These are phyloP conservation scores for Schizopygopsis malacanthus DNA, from an alignment of 2,797 vertebrate genomes.

Conservation along the genomic window DNA sequence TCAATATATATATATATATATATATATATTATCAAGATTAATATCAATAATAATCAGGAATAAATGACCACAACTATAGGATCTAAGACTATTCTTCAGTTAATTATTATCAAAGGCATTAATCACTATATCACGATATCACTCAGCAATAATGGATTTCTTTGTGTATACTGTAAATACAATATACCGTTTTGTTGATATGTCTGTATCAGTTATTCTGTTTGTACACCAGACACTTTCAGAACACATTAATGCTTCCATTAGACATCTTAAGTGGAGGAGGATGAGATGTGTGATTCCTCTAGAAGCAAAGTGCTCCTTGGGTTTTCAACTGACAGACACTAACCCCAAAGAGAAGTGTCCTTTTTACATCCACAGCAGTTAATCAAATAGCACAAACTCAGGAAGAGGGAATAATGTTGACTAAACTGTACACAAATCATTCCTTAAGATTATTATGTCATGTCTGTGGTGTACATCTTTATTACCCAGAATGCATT, in stretches of 20 bases:
- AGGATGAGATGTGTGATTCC: conserved; percentile 7
- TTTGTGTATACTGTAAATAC: neutral
- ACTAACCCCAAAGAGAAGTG: conserved; percentile 24
- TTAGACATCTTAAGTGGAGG: neutral
- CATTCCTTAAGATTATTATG: conserved; percentile 5
- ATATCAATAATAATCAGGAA: neutral
- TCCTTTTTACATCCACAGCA: conserved; percentile 30
- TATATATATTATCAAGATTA: too few species aligned
- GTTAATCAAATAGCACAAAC: conserved; percentile 34
- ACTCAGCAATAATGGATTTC: neutral
- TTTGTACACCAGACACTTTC: neutral
- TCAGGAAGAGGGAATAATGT: conserved; percentile 3
- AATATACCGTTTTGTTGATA: neutral
- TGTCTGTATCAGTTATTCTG: neutral
- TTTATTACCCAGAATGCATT: conserved; percentile 53
- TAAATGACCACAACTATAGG: neutral
- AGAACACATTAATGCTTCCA: neutral
- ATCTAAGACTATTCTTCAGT: neutral
- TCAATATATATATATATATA: too few species aligned
- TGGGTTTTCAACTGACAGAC: conserved; percentile 20
- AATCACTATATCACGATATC: neutral
- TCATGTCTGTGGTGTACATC: conserved; percentile 28
- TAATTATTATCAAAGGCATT: neutral
- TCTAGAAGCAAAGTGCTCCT: conserved; percentile 34
- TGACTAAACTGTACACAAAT: conserved; percentile 13